Conservation (phyloP, 2,888 invertebrate species). For the Leptinotarsa tumamoca region DNA sequence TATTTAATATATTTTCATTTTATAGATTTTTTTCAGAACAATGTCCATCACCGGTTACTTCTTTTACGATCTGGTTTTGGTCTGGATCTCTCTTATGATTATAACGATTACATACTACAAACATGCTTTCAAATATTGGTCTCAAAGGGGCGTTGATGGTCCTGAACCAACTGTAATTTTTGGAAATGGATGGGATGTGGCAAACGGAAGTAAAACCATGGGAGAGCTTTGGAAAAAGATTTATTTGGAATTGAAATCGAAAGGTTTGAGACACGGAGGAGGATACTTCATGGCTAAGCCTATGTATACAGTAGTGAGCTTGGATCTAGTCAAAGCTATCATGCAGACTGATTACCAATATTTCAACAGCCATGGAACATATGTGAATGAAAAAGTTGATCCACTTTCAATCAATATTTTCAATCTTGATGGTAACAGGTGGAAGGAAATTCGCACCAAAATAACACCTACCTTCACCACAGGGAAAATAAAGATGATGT, state of each 20-base stretch:
- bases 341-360: constrained; percentile 58
- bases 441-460: constrained; percentile 69
- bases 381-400: constrained; percentile 59
- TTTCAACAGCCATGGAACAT: constrained; percentile 57
- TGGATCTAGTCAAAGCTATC: constrained; percentile 56
- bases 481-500: constrained; percentile 65
- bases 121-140: constrained; percentile 25
- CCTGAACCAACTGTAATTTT: constrained; percentile 21
- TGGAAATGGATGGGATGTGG: constrained; percentile 28
- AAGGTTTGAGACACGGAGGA: constrained; percentile 8
- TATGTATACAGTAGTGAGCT: constrained; percentile 47
- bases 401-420: constrained; percentile 72
- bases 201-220: constrained; percentile 17
- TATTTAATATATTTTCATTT: no score
- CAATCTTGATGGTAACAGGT: constrained; percentile 68
- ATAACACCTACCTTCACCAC: constrained; percentile 54
- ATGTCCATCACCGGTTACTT: neutral
- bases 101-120: constrained; percentile 9
- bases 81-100: neutral
- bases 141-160: constrained; percentile 24
- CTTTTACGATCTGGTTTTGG: neutral
- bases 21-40: neutral
- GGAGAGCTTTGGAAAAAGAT: constrained; percentile 26
- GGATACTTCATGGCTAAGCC: constrained; percentile 5
- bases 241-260: constrained; percentile 25